Conservation (phyloP, 2,888 invertebrate genomes). For the Tenthredo livida region DNA sequence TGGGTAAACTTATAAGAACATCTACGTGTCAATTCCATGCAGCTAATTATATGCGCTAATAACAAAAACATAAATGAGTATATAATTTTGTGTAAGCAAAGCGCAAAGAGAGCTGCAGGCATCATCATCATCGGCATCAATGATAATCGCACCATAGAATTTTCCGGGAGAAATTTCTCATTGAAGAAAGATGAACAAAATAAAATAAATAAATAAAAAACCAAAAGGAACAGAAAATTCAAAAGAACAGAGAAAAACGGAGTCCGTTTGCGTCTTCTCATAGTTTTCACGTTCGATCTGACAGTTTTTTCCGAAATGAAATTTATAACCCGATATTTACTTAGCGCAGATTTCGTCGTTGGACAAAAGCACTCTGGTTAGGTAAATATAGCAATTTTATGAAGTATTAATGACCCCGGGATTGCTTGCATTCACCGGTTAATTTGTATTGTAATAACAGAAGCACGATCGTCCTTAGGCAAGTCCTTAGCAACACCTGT, state of each 20-base stretch:
- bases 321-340: background rate
- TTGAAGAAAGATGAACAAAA: constrained; percentile 59
- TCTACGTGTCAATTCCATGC: constrained; percentile 45
- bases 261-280: background rate
- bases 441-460: background rate
- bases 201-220: constrained; percentile 60
- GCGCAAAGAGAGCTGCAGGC: constrained; percentile 15
- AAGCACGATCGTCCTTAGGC: constrained; percentile 29
- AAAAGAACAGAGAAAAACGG: background rate
- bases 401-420: background rate
- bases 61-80: background rate
- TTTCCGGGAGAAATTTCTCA: background rate
- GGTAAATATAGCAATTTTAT: background rate
- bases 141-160: background rate
- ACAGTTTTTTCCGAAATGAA: constrained; percentile 1
- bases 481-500: constrained; percentile 9
- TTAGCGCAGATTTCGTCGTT: constrained; percentile 15
- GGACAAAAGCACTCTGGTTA: constrained; percentile 18
- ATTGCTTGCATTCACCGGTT: background rate
- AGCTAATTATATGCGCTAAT: background rate
- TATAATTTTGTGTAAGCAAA: constrained; percentile 12
- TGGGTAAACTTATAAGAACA: background rate
- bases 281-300: background rate
- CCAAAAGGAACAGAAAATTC: constrained; percentile 27
- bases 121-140: background rate